phyloP scores from a whole-genome alignment of 1,140 invertebrate genomes.

The Heterodera schachtii region DNA sequence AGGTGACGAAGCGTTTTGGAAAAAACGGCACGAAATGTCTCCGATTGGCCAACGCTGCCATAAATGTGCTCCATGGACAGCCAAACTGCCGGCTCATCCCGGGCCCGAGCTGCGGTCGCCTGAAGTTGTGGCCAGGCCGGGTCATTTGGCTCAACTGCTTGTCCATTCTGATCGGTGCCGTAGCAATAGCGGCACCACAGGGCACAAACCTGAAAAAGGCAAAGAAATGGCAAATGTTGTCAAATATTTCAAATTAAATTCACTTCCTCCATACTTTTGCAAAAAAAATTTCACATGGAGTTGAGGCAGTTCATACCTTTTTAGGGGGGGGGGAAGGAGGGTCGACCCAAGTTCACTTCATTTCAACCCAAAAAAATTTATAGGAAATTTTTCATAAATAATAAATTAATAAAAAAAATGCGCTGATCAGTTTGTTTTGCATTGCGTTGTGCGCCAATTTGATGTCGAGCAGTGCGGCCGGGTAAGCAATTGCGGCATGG shows the following conservation, averaged over 20 bases:
- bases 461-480: neutral
- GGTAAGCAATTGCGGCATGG: neutral
- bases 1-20: neutral
- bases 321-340: too few species aligned
- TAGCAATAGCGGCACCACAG: neutral
- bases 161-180: neutral
- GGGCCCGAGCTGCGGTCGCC: neutral
- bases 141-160: neutral
- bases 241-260: too few species aligned
- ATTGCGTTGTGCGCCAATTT: conserved; percentile 4
- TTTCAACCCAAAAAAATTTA: too few species aligned
- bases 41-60: neutral
- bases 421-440: neutral
- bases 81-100: neutral
- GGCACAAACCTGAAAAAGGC: neutral
- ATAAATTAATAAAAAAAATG: neutral
- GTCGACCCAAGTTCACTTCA: too few species aligned
- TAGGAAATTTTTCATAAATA: too few species aligned
- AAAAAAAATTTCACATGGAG: too few species aligned
- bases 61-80: conserved; percentile 5
- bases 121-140: neutral
- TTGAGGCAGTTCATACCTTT: too few species aligned
- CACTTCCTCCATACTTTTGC: too few species aligned
- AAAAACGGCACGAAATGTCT: neutral
- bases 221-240: neutral